Evolutionary conservation across 2,888 invertebrate species (phyloP).

Genomic region (Megaustenia siamemsis): DNA sequence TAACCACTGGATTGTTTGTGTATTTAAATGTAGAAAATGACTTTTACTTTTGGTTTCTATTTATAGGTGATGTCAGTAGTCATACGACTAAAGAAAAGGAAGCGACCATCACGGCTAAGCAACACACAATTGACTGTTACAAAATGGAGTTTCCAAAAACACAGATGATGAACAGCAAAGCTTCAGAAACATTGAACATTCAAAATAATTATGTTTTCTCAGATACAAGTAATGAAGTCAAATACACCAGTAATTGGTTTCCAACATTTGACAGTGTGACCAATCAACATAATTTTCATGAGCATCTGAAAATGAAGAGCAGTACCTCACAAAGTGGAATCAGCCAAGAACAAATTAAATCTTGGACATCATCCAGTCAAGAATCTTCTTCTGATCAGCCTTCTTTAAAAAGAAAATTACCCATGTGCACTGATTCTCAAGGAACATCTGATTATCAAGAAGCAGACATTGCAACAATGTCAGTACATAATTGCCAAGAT

Average conservation of each 20-base stretch:
- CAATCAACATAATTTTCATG: neutral
- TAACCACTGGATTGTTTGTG: too few relatives aligned
- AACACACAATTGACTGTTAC: neutral
- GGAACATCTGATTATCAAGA: neutral
- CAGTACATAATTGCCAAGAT: neutral
- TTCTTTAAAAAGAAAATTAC: neutral
- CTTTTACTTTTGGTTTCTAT: too few relatives aligned
- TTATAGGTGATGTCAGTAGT: neutral
- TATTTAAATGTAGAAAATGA: too few relatives aligned
- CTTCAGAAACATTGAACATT: neutral
- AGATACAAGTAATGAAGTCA: neutral
- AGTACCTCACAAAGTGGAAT: neutral
- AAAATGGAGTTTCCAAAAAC: neutral
- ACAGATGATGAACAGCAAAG: neutral
- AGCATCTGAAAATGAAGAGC: neutral
- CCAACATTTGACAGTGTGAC: neutral
- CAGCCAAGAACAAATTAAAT: neutral
- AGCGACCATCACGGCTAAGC: neutral
- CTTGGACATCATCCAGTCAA: neutral
- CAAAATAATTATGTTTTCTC: neutral
- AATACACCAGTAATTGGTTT: neutral
- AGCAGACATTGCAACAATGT: neutral
- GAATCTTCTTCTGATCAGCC: neutral
- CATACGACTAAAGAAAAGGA: neutral
- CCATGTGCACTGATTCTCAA: neutral